Evolutionary conservation across 2,888 invertebrate genomes (phyloP), one percentile per base, ranked within the genome.

Genomic region (Eretmocerus hayati): DNA sequence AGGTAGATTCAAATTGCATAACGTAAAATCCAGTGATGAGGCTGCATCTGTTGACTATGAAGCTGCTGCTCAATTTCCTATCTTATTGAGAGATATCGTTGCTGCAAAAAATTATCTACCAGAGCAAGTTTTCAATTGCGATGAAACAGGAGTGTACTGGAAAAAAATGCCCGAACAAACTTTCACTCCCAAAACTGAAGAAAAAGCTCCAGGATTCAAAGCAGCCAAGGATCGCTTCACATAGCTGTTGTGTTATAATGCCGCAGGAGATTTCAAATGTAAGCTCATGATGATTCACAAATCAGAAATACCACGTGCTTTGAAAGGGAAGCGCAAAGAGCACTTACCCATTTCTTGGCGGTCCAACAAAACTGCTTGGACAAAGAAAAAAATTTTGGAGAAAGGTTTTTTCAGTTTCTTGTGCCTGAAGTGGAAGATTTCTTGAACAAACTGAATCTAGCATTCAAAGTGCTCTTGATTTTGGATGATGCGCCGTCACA

Each of bases 131-230:
- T n/a, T n/a, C n/a, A n/a, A n/a, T n/a, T n/a, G n/a, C n/a, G n/a
- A n/a, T n/a, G n/a, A n/a, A n/a, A n/a, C n/a, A n/a, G n/a, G n/a
- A n/a, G n/a, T n/a, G n/a, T n/a, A n/a, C n/a, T n/a, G n/a, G n/a
- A n/a, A n/a, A 54, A 58, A 55, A 42, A 56, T 62, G 55, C 54
- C 55, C 22, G 53, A 39, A 19, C 53, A 55, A 39, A 67, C 66
- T 16, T 66, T 58, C 51, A 51, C 64, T 22, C 58, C 62, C 49
- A 57, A 60, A 1, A 59, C n/a, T n/a, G n/a, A 66, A 46, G 64
- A 64, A 54, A 53, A 52, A 49, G 50, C 59, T 57, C 52, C 60
- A 45, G 59, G 58, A 47, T 54, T 54, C 40, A 59, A 62, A 59
- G 58, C 55, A 21, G 56, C 58, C 19, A 63, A 64, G 48, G 61